These are phyloP conservation scores for Yponomeuta cagnagella DNA, from an alignment of 2,888 invertebrate genomes.

Conservation along the genomic window DNA sequence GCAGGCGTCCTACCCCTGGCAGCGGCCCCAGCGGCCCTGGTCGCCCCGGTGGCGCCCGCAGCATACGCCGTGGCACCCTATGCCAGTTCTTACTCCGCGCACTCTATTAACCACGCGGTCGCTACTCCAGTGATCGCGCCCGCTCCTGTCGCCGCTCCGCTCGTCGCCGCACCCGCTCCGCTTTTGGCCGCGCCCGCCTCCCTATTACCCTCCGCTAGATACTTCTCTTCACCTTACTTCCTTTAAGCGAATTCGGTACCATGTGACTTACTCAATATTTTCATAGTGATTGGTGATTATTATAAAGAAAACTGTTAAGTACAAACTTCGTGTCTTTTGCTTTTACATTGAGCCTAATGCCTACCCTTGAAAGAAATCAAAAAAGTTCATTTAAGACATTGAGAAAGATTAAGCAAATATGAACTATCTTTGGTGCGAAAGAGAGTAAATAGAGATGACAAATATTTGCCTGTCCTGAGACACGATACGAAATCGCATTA, in stretches of 20 bases:
- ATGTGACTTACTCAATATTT: slow-evolving; percentile 68
- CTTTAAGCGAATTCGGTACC: slow-evolving; percentile 64
- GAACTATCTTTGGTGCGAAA: too few species aligned
- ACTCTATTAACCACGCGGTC: slow-evolving; percentile 83
- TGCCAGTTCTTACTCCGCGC: slow-evolving; percentile 85
- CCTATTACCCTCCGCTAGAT: slow-evolving; percentile 29
- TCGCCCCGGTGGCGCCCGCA: slow-evolving; percentile 70
- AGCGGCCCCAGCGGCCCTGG: slow-evolving; percentile 71
- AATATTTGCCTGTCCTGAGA: too few species aligned
- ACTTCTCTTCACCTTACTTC: slow-evolving; percentile 51
- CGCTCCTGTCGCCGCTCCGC: slow-evolving; percentile 37
- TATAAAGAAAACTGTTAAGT: slow-evolving; percentile 1
- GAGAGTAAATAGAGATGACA: too few species aligned
- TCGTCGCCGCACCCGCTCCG: slow-evolving; percentile 23
- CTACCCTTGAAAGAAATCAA: too few species aligned
- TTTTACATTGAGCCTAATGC: too few species aligned
- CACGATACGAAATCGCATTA: too few species aligned
- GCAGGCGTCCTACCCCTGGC: slow-evolving; percentile 53
- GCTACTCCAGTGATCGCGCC: slow-evolving; percentile 78
- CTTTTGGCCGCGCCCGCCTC: slow-evolving; percentile 30
- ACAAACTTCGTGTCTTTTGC: background rate
- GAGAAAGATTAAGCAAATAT: too few species aligned
- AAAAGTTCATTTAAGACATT: background rate
- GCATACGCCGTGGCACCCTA: slow-evolving; percentile 82
- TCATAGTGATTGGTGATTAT: slow-evolving; percentile 30